Base-by-base conservation (phyloP, 2,113 vertebrate species). In the Calypte anna region DNA sequence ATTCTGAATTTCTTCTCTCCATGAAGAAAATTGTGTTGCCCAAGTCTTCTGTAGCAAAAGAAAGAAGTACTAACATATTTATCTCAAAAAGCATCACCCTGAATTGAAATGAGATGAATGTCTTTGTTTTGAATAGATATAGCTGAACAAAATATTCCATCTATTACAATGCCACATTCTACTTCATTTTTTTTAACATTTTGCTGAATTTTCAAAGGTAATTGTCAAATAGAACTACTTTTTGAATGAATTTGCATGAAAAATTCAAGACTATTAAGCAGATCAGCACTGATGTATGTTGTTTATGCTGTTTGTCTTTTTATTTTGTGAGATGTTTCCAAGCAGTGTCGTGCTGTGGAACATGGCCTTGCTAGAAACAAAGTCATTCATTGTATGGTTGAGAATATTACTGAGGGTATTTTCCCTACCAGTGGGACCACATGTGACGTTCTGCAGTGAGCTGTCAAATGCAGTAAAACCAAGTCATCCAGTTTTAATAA, bases 1-100 rank as follows among this genome's bases (percentile, higher is more conserved):
- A 68, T 92, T 88, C 66, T 78, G 70, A 21, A 48, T 93, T 95
- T 96, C 54, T 92, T 92, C n/a, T 58, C 61, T 72, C 93, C 27
- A 9, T 54, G 50, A 91, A 82, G 30, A 58, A 91, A 93, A 62
- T 31, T 70, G 23, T 43, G 18, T 84, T 89, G 30, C 24, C 7
- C 25, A 22, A 36, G 25, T 66, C 31, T 69, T 77, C 18, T 86
- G 25, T 84, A 90, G 51, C 38, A 81, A 76, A 90, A 92, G 59
- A 89, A 57, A 78, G 88, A 91, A 83, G 19, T 85, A 77, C 43
- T 93, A 67, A 79, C 15, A 24, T 27, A 64, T 53, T 88, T 19
- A 69, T 93, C 58, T 91, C 36, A 78, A 74, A 68, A 91, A 94
- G 80, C n/a, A 33, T 87, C 83, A 89, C 73, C 43, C 53, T 72